These are phyloP conservation scores for Nephrotoma flavescens DNA, from an alignment of 2,888 invertebrate species.

Conservation along the genomic window DNA sequence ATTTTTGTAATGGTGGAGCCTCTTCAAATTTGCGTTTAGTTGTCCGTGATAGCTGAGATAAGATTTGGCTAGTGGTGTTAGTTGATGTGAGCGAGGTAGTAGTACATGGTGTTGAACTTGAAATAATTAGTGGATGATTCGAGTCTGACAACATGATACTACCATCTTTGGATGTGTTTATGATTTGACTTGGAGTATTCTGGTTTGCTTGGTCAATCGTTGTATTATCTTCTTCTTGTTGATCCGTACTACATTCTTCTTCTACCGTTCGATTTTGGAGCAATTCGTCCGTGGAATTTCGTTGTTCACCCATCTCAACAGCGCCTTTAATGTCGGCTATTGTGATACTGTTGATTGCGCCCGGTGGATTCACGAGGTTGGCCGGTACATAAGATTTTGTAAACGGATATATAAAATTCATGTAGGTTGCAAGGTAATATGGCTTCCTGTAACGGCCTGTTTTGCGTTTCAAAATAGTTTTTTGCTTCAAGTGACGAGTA, in stretches of 20 bases:
- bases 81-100: background rate
- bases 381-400: slow-evolving; percentile 25
- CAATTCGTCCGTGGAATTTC: background rate
- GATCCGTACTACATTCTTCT: background rate
- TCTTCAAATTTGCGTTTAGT: background rate
- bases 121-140: background rate
- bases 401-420: slow-evolving; percentile 31
- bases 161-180: background rate
- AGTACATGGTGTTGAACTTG: background rate
- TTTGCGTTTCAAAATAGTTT: slow-evolving; percentile 17
- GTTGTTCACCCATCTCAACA: background rate
- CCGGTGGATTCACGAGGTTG: background rate
- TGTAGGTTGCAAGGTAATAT: slow-evolving; percentile 32
- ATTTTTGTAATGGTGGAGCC: too few species aligned
- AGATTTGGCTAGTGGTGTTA: background rate
- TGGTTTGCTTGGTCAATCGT: background rate
- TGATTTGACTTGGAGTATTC: background rate
- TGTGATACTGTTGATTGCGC: background rate
- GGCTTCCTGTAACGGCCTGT: slow-evolving; percentile 29
- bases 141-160: background rate
- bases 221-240: background rate
- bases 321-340: background rate
- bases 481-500: slow-evolving; percentile 31
- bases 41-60: background rate
- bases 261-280: background rate